Evolutionary conservation across 2,797 vertebrate genomes (phyloP), one percentile per base, ranked within the genome.

Genomic region (Knipowitschia caucasica): DNA sequence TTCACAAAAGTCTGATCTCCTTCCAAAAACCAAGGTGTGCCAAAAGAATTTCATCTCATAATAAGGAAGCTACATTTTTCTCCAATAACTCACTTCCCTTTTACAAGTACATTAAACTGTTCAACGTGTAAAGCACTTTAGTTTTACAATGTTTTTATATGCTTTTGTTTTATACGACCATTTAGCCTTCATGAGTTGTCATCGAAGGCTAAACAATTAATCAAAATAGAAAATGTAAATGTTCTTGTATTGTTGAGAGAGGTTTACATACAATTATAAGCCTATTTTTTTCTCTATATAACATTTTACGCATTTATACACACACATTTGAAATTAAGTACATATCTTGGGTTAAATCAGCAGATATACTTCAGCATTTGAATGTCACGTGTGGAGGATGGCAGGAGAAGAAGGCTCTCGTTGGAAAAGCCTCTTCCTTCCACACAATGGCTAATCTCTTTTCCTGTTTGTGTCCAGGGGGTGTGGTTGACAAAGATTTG

Each of bases 401-500:
- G n/a, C n/a, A n/a, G n/a, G 12, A 31, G 44, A 26, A 34, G 20
- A 7, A 24, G 12, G 31, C 33, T 50, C 47, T 30, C 44, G 4
- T 1, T 18, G 27, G 44, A 46, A 20, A 30, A 30, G 4, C 7
- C 11, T 8, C 9, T 17, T 6, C 5, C 18, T 3, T 20, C 15
- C 26, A 20, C 26, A 4, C 21, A 11, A 2, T 2, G 3, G 24
- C 38, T 76, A 33, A 71, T 40, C 42, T 35, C 35, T 64, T 10
- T 62, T 26, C 18, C 30, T 64, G 14, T 69, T 57, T 59, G 46
- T 71, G 35, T 75, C 57, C 77, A 98, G 96, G 97, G 73, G 95
- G 95, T 67, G 94, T 98, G 72, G 94, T 99, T 77, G 95, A 98
- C 90, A 99, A 98, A 77, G 97, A 99, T 86, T 93, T 99, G 79